Evolutionary conservation across 2,888 invertebrate species (phyloP).

Genomic region (Xestoiulus laeticollis): DNA sequence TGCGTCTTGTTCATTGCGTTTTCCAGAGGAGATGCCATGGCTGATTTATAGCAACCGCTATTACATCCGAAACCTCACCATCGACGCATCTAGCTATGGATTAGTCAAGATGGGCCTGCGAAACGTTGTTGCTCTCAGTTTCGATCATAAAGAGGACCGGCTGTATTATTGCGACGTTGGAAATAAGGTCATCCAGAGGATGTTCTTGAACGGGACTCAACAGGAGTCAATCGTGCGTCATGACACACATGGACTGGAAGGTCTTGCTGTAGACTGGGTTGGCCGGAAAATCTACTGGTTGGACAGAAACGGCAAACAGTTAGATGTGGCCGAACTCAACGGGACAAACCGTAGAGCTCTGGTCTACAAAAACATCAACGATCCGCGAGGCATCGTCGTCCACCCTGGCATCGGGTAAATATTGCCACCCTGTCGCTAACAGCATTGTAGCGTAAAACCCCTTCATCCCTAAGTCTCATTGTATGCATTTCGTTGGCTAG

Average conservation of each 20-base stretch:
- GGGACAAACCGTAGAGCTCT: slow-evolving; percentile 91
- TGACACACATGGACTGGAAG: slow-evolving; percentile 96
- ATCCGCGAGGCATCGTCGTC: slow-evolving; percentile 93
- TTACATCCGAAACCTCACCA: slow-evolving; percentile 94
- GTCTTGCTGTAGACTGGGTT: slow-evolving; percentile 96
- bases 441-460: neutral
- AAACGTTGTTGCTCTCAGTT: slow-evolving; percentile 96
- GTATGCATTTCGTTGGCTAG: slow-evolving; percentile 58
- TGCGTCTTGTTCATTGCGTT: neutral
- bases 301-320: slow-evolving; percentile 91
- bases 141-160: slow-evolving; percentile 82
- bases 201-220: slow-evolving; percentile 67
- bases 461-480: neutral
- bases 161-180: slow-evolving; percentile 97
- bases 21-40: slow-evolving; percentile 75
- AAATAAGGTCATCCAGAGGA: slow-evolving; percentile 90
- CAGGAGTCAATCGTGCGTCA: slow-evolving; percentile 87
- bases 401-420: slow-evolving; percentile 90
- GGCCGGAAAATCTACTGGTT: slow-evolving; percentile 96
- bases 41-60: slow-evolving; percentile 96
- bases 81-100: slow-evolving; percentile 84
- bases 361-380: slow-evolving; percentile 80
- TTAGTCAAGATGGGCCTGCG: slow-evolving; percentile 89
- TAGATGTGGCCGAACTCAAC: slow-evolving; percentile 94
- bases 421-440: neutral